Conservation (phyloP, 2,113 vertebrate genomes). For the Vicugna pacos region DNA sequence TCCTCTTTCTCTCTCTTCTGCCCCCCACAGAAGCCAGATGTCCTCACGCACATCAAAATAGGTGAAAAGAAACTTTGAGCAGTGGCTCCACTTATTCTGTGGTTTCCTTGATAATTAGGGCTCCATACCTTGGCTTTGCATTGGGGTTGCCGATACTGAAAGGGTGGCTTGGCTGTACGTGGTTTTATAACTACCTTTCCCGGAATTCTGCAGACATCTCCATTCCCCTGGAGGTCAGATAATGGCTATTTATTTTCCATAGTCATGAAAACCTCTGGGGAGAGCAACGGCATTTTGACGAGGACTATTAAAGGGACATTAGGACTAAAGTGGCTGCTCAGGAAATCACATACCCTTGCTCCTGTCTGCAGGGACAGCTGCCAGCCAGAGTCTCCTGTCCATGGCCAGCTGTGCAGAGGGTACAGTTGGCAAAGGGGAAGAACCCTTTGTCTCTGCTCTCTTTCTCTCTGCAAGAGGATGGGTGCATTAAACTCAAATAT, state of each 20-base stretch:
- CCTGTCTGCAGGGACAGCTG: constrained; percentile 20
- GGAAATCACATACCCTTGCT: constrained; percentile 19
- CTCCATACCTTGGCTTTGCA: not conserved
- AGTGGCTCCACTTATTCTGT: not conserved
- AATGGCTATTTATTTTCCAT: constrained; percentile 64
- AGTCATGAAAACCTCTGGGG: constrained; percentile 58
- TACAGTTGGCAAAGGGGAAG: not conserved
- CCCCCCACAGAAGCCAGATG: not conserved
- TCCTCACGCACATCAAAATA: not conserved
- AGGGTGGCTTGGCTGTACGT: not conserved
- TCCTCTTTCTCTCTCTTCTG: not conserved
- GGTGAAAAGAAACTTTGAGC: not conserved
- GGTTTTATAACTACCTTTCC: constrained; percentile 57
- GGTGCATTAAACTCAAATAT: not conserved
- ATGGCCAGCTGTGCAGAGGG: not conserved
- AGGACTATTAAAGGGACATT: constrained; percentile 67
- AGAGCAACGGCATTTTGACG: constrained; percentile 39
- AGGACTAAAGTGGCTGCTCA: constrained; percentile 34
- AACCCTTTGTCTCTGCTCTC: not conserved
- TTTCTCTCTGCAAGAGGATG: not conserved
- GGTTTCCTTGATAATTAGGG: not conserved
- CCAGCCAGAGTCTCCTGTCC: not conserved
- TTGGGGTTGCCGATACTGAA: not conserved
- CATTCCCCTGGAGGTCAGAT: constrained; percentile 63
- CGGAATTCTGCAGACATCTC: constrained; percentile 52